phyloP scores from a whole-genome alignment of 2,888 invertebrate genomes.

The Caenorhabditis angaria region DNA sequence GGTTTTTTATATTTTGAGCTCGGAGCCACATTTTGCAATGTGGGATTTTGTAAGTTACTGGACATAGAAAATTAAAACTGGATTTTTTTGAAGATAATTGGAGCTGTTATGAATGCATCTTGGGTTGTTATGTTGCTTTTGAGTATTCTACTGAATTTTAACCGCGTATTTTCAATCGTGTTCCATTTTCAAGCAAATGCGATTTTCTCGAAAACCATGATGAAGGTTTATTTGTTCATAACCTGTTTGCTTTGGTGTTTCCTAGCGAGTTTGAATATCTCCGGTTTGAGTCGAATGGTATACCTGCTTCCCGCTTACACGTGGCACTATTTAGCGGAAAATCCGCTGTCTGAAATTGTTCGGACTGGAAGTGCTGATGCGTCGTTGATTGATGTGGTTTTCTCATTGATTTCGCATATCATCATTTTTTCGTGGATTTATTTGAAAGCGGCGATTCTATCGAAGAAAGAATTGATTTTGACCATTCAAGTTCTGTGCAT shows the following conservation, averaged over 20 bases:
- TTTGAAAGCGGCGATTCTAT: slow-evolving; percentile 47
- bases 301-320: slow-evolving; percentile 52
- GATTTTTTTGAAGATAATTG: slow-evolving; percentile 47
- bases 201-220: slow-evolving; percentile 27
- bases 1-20: slow-evolving; percentile 42
- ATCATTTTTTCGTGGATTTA: slow-evolving; percentile 33
- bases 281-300: slow-evolving; percentile 41
- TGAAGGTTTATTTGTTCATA: slow-evolving; percentile 36
- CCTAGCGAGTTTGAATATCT: slow-evolving; percentile 28
- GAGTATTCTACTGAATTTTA: slow-evolving; percentile 45
- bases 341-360: slow-evolving; percentile 15
- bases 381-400: slow-evolving; percentile 37
- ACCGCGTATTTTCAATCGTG: slow-evolving; percentile 46
- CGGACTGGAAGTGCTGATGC: slow-evolving; percentile 39
- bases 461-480: slow-evolving; percentile 44
- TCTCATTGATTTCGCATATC: slow-evolving; percentile 35
- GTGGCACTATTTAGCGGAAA: slow-evolving; percentile 45
- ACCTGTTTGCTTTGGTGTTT: slow-evolving; percentile 30
- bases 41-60: slow-evolving; percentile 28
- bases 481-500: slow-evolving; percentile 47
- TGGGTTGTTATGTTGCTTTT: slow-evolving; percentile 50
- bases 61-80: no score
- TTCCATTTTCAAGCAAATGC: slow-evolving; percentile 32
- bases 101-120: slow-evolving; percentile 48
- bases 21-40: slow-evolving; percentile 25